Base-by-base conservation (phyloP, 64 coral and sea anemone species). In the Dendronephthya gigantea region DNA sequence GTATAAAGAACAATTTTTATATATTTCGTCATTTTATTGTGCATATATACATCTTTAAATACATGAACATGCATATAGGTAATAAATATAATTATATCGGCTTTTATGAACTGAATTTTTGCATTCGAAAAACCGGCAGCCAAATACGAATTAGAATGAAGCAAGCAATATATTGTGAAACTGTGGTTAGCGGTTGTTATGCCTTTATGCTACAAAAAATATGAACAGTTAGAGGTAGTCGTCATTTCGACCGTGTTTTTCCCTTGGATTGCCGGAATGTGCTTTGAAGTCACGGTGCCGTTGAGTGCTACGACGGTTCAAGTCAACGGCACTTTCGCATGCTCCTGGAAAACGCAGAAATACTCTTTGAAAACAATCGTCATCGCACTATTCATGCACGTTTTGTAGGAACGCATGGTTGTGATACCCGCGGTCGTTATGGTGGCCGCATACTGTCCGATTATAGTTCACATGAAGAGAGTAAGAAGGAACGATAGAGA, bases 131-230 rank as follows among this genome's bases (percentile, higher is more conserved):
- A n/a, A n/a, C n/a, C n/a, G n/a, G n/a, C n/a, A n/a, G n/a, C n/a
- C n/a, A n/a, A n/a, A n/a, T n/a, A n/a, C n/a, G n/a, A n/a, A n/a
- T n/a, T n/a, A n/a, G n/a, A n/a, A n/a, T n/a, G n/a, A n/a, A n/a
- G n/a, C n/a, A n/a, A n/a, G n/a, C n/a, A n/a, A n/a, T n/a, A n/a
- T n/a, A n/a, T n/a, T n/a, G n/a, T n/a, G n/a, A n/a, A n/a, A n/a
- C n/a, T n/a, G n/a, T 91, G 90, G 85, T 39, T 87, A 19, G 85
- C 90, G 0, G 86, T 91, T 11, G 41, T 83, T 35, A 87, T 39
- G 49, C 82, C 85, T 13, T 66, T 66, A 30, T 66, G 6, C 19
- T 66, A n/a, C 14, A 66, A 15, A 30, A 66, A 66, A 66, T 66
- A 66, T 15, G 29, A 66, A 5, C 6, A 17, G n/a, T 66, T 17